phyloP scores from a whole-genome alignment of 2,888 invertebrate genomes.

The Rotaria socialis region DNA sequence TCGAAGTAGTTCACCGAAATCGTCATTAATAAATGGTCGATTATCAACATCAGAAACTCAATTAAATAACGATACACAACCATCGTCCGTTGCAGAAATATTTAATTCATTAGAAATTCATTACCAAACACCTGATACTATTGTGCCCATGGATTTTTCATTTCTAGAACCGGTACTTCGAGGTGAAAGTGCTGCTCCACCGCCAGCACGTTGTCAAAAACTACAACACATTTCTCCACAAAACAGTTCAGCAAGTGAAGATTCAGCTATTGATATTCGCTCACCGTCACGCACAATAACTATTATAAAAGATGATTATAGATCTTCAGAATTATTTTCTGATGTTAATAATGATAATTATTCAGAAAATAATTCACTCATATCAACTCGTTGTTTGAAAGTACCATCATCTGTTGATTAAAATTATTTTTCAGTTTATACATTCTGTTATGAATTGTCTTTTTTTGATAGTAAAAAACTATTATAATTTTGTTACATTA shows the following conservation, averaged over 20 bases:
- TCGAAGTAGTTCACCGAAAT: not conserved
- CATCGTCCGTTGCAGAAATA: not conserved
- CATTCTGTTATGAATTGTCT: not conserved
- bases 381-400: not conserved
- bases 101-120: not conserved
- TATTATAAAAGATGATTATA: not conserved
- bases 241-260: not conserved
- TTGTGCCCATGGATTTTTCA: slow-evolving; percentile 27
- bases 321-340: not conserved
- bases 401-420: not conserved
- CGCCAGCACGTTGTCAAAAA: not conserved
- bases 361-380: not conserved
- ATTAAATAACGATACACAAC: not conserved
- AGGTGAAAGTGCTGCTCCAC: slow-evolving; percentile 34
- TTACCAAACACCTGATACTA: not conserved
- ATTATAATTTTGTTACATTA: too few relatives aligned
- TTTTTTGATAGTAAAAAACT: too few relatives aligned
- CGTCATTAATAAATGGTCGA: not conserved
- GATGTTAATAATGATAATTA: not conserved
- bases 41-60: not conserved
- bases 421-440: not conserved
- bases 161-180: slow-evolving; percentile 7
- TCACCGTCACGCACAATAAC: not conserved
- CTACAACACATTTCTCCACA: not conserved
- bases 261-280: not conserved